Evolutionary conservation across 2,113 vertebrate species (phyloP).

Genomic region (Aix galericulata): DNA sequence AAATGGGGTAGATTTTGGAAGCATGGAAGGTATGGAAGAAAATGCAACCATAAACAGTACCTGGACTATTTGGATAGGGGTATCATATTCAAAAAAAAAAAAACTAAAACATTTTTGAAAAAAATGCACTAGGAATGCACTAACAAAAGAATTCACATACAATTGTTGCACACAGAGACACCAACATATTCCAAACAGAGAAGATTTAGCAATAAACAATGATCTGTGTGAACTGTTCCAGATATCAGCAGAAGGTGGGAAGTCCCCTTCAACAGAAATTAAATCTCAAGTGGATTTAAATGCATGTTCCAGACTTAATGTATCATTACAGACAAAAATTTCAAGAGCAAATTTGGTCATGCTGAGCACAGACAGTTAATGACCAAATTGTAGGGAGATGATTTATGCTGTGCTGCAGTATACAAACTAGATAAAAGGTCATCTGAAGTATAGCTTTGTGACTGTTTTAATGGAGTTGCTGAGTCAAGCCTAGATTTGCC

Average conservation of each 20-base stretch:
- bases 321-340: neutral
- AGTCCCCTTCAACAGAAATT: neutral
- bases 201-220: neutral
- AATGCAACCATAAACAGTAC: neutral
- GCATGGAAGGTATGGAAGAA: neutral
- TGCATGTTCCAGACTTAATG: neutral
- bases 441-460: neutral
- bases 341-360: neutral
- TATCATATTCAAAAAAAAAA: neutral
- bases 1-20: neutral
- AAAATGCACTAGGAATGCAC: neutral
- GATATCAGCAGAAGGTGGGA: neutral
- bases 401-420: neutral
- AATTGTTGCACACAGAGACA: neutral
- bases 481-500: neutral
- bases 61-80: neutral
- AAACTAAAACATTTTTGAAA: neutral
- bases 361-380: neutral
- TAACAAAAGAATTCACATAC: neutral
- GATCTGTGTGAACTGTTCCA: neutral
- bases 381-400: neutral
- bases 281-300: neutral
- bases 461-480: neutral
- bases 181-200: neutral
- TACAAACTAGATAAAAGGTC: neutral